A percentile compares a stretch with the other conserved stretches of the same genome.
Evolutionary conservation across 2,113 vertebrate genomes (phyloP).

Genomic region (Peucedramus taeniatus): DNA sequence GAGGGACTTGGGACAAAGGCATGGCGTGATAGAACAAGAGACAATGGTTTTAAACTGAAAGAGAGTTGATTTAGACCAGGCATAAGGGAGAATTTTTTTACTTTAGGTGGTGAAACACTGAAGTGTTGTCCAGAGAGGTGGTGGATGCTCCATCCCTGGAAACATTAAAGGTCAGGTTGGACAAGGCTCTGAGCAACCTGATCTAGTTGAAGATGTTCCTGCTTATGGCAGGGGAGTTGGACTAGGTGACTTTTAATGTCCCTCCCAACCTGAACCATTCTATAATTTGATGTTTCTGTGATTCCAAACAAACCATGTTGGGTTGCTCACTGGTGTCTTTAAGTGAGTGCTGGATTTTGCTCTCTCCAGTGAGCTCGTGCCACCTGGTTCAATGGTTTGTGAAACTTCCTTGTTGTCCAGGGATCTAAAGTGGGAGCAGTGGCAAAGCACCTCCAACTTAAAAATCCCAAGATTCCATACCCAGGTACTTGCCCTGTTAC

Average conservation of each 20-base stretch:
- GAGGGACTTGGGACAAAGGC: rapidly evolving
- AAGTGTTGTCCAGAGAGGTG: background rate
- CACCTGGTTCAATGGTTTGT: background rate
- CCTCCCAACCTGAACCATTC: background rate
- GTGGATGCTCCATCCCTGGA: background rate
- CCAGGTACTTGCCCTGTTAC: background rate
- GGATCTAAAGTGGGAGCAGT: background rate
- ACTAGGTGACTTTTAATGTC: background rate
- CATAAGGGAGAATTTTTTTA: too few species aligned
- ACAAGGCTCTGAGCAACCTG: background rate
- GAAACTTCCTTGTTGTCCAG: background rate
- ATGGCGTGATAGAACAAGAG: rapidly evolving
- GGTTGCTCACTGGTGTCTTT: background rate
- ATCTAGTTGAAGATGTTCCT: background rate
- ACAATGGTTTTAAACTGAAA: background rate
- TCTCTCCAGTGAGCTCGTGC: background rate
- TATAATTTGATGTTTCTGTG: rapidly evolving
- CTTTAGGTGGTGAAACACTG: background rate
- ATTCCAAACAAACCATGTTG: background rate
- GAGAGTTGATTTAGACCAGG: rapidly evolving
- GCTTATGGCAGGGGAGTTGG: background rate
- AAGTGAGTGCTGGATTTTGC: background rate
- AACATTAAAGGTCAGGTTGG: background rate
- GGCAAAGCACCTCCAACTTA: background rate
- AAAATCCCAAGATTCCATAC: background rate